phyloP scores from a whole-genome alignment of 2,797 vertebrate genomes.

The Scomberomorus guttatus region DNA sequence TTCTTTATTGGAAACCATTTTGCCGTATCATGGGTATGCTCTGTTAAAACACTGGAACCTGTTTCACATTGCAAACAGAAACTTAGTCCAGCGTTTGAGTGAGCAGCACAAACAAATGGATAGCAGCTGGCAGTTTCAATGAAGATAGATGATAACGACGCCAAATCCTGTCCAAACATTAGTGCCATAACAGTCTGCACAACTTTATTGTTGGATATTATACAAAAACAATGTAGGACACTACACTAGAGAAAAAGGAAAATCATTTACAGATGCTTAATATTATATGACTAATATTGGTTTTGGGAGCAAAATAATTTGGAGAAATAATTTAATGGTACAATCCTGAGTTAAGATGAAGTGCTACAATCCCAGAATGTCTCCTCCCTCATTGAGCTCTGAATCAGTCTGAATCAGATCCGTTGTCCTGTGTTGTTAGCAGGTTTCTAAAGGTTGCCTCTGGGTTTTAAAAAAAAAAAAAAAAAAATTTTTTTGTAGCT shows the following conservation, averaged over 20 bases:
- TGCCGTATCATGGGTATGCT: background rate
- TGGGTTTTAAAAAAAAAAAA: too few relatives aligned
- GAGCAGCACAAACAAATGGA: background rate
- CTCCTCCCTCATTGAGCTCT: background rate
- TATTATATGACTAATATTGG: background rate
- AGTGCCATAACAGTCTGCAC: background rate
- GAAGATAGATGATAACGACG: background rate
- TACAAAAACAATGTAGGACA: background rate
- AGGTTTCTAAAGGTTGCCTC: background rate
- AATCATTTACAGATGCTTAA: background rate
- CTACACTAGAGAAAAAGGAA: background rate
- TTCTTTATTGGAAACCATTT: background rate
- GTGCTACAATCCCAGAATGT: background rate
- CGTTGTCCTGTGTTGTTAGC: too few relatives aligned
- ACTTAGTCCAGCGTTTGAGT: background rate
- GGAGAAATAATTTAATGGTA: background rate
- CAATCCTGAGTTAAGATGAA: background rate
- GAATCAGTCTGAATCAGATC: background rate
- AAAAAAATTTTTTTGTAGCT: background rate
- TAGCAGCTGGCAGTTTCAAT: background rate
- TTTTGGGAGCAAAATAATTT: background rate
- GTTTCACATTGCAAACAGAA: background rate
- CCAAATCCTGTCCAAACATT: background rate
- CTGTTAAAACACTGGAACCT: background rate
- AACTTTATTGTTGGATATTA: background rate